Evolutionary conservation across 2,888 invertebrate genomes (phyloP), one percentile per base, ranked within the genome.

Genomic region (Euplexia lucipara): DNA sequence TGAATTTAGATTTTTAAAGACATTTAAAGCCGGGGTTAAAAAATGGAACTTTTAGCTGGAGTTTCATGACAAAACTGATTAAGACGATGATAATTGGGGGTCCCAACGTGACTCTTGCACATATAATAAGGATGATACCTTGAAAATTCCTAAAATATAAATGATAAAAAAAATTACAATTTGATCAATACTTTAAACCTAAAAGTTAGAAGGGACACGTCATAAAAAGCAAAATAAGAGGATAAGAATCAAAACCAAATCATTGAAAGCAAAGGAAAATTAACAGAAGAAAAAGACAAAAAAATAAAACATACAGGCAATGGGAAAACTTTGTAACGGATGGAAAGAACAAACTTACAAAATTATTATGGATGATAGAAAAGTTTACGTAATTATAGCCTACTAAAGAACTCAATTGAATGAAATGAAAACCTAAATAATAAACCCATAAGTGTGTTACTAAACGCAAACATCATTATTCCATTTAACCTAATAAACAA

Each of bases 211-310:
- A n/a, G n/a, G n/a, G n/a, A 22, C 14, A 32, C 16, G 14, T 42
- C 41, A 35, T 52, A 16, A 26, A 63, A 62, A 6, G 18, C 35
- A 35, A 44, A 32, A 22, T 18, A 8, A 1, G 3, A 12, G 8
- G 16, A 20, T n/a, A 5, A 37, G 16, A 64, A 14, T 20, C 20
- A 32, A 1, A 10, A 1, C 26, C 18, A 18, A 18, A 64, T 18
- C 7, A 20, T 30, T n/a, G 12, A 9, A 18, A 22, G 12, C 22
- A 34, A 20, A 62, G 41, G 26, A n/a, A n/a, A n/a, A n/a, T 26
- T 22, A 61, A 47, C 10, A 18, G 4, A 41, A 48, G 6, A 3
- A 48, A 42, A 62, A 18, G 10, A 22, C 10, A 12, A 32, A 45
- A n/a, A 18, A 14, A 45, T 32, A 41, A 32, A 62, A 22, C 12